These are phyloP conservation scores for Scarus forsteni DNA, from an alignment of 2,797 vertebrate genomes.

Conservation along the genomic window DNA sequence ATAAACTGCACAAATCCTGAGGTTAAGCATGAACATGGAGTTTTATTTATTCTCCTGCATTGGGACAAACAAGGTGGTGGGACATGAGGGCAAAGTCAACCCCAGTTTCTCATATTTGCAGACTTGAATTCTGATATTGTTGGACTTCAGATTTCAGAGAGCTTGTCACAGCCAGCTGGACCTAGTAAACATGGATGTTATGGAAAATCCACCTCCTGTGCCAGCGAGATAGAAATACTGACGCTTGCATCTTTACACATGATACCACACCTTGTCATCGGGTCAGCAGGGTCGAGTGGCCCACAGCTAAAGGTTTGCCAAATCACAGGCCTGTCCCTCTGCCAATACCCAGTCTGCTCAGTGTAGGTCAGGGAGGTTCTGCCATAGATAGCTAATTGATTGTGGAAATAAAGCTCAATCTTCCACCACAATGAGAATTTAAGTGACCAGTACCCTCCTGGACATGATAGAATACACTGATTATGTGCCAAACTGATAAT, in stretches of 20 bases:
- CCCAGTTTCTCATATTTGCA: constrained; percentile 51
- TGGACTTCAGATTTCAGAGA: constrained; percentile 65
- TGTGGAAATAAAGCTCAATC: constrained; percentile 47
- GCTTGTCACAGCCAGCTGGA: constrained; percentile 75
- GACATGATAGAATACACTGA: constrained; percentile 22
- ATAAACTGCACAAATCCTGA: constrained; percentile 10
- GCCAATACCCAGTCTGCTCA: constrained; percentile 67
- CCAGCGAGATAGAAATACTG: constrained; percentile 82
- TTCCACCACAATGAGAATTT: constrained; percentile 29
- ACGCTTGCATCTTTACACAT: constrained; percentile 79
- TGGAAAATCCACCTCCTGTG: constrained; percentile 80
- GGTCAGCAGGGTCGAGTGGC: constrained; percentile 79
- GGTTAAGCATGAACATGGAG: constrained; percentile 2
- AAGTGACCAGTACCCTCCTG: constrained; percentile 29
- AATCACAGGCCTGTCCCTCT: constrained; percentile 59
- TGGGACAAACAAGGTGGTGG: background rate
- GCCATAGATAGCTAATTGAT: constrained; percentile 55
- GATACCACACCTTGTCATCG: constrained; percentile 76
- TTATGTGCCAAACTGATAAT: constrained; percentile 3
- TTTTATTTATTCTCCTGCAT: constrained; percentile 24
- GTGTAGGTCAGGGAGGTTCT: constrained; percentile 65
- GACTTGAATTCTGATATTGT: constrained; percentile 67
- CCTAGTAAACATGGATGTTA: constrained; percentile 80
- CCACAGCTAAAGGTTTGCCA: constrained; percentile 72
- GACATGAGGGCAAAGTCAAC: constrained; percentile 29